phyloP scores from a whole-genome alignment of 2,113 vertebrate genomes.

The Jacana jacana region DNA sequence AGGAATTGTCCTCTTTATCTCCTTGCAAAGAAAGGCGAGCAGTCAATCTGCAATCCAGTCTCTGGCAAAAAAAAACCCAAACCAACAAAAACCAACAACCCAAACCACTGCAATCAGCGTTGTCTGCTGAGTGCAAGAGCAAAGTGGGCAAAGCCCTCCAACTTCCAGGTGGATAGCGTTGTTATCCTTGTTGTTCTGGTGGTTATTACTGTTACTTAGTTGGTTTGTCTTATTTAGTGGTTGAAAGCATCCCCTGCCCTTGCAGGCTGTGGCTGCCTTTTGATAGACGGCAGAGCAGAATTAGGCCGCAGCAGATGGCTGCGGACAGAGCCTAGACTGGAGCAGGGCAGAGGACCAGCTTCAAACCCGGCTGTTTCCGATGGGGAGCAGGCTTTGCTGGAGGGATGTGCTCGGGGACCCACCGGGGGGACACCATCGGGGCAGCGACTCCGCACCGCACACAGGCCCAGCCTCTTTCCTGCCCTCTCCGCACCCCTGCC shows the following conservation, averaged over 20 bases:
- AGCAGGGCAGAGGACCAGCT: not conserved
- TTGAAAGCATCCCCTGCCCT: not conserved
- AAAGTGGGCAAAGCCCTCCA: not conserved
- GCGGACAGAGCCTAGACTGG: not conserved
- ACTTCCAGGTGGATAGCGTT: not conserved
- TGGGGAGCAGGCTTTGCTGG: not conserved
- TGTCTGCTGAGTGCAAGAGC: not conserved
- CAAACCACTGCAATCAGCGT: not conserved
- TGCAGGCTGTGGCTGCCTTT: not conserved
- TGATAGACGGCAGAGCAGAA: not conserved
- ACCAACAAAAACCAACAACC: too few relatives aligned
- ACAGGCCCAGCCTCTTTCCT: not conserved
- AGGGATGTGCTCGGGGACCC: accelerated
- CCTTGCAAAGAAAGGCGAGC: not conserved
- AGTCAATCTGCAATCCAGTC: not conserved
- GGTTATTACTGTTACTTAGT: not conserved
- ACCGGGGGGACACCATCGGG: not conserved
- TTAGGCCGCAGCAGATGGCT: not conserved
- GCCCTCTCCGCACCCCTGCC: not conserved
- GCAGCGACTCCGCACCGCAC: not conserved
- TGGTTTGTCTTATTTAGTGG: not conserved
- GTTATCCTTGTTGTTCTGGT: not conserved
- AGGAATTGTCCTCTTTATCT: not conserved
- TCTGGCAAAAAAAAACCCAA: not conserved
- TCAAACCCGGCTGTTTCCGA: not conserved